Evolutionary conservation across 1,140 invertebrate species (phyloP), one percentile per base, ranked within the genome.

Genomic region (Meloidogyne hapla): DNA sequence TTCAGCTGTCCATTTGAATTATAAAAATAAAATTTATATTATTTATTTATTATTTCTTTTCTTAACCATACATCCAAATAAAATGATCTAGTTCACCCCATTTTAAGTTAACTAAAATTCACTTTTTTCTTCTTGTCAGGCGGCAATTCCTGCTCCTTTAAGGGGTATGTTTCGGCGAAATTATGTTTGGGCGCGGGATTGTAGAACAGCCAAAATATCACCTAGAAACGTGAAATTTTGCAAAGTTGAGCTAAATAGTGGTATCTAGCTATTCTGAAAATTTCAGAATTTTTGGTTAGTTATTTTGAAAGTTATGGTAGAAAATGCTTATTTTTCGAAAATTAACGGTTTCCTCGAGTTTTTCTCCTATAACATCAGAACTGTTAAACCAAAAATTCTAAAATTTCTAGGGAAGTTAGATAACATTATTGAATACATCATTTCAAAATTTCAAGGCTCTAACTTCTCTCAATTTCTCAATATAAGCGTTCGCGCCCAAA

Each of bases 1-100:
- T 56, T 56, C 48, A 56, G 48, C 48, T 56, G 48, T 56, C 48
- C 48, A 56, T 56, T 56, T 56, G 48, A 56, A 56, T 56, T 56
- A 56, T 33, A 33, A 33, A 33, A 56, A 56, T 56, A 56, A 56
- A 56, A n/a, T 56, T 56, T 56, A 56, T 18, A 48, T 48, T 42
- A 48, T 48, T 48, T 56, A 15, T 56, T 18, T 48, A 48, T 48
- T 48, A n/a, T 56, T n/a, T 13, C n/a, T 56, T 56, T 56, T 45
- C 42, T 45, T n/a, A 56, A 56, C 18, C 8, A 56, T 15, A 42
- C 45, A 48, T 48, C 45, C 45, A 56, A 56, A 56, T 56, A 48
- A 48, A 56, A 56, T 56, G 48, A 56, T 56, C 48, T 56, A 56
- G 4, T 56, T 56, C 18, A 18, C n/a, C 48, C 18, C 48, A 56